phyloP scores from a whole-genome alignment of 2,888 invertebrate genomes.

The Noctuana brunneofusca region DNA sequence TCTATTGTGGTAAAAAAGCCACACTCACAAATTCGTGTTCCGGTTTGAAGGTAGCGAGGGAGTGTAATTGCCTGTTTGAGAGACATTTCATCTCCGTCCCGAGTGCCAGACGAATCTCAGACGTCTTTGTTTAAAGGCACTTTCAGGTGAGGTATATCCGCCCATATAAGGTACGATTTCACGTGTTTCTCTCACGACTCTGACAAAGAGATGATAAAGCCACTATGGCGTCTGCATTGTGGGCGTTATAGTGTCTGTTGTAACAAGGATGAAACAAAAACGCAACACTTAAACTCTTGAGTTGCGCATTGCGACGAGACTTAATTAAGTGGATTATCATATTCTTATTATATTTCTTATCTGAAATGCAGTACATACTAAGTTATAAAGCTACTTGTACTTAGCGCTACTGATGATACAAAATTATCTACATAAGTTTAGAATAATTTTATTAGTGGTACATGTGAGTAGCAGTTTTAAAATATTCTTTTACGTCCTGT shows the following conservation, averaged over 20 bases:
- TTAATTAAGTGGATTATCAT: conserved; percentile 20
- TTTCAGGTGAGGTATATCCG: conserved; percentile 2
- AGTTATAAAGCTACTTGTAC: too few relatives aligned
- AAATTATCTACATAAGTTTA: too few relatives aligned
- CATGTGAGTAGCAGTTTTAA: too few relatives aligned
- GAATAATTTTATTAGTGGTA: too few relatives aligned
- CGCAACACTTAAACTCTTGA: conserved; percentile 5
- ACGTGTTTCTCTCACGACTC: not conserved
- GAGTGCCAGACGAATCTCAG: conserved; percentile 16
- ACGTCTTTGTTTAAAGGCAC: conserved; percentile 14
- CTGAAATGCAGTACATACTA: too few relatives aligned
- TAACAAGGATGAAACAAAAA: conserved; percentile 20
- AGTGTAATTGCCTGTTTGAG: conserved; percentile 13
- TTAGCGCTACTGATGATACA: too few relatives aligned
- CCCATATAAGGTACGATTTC: not conserved
- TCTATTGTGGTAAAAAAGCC: conserved; percentile 7
- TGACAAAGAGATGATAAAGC: conserved; percentile 13
- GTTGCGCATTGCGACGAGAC: conserved; percentile 23
- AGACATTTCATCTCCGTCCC: conserved; percentile 9
- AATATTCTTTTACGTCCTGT: too few relatives aligned
- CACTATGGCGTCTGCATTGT: too few relatives aligned
- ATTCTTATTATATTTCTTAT: too few relatives aligned
- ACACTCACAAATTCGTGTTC: not conserved
- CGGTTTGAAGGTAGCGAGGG: conserved; percentile 1
- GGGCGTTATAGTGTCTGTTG: not conserved